Percentiles rank a stretch among this genome's conserved stretches.
These are phyloP conservation scores for Ispidina picta DNA, from an alignment of 2,797 vertebrate genomes.

Conservation along the genomic window DNA sequence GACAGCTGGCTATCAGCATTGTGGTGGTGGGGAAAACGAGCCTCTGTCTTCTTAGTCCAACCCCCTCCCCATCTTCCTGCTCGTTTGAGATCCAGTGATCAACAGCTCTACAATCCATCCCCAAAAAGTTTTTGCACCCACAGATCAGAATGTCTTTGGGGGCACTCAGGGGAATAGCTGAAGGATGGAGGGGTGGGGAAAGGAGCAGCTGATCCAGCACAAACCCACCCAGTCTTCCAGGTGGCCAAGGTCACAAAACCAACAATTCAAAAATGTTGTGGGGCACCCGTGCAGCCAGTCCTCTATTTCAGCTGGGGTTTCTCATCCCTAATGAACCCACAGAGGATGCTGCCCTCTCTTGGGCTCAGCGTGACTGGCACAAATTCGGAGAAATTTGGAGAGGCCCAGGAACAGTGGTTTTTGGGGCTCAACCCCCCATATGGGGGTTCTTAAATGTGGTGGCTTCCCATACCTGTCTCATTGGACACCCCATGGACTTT, in stretches of 20 bases:
- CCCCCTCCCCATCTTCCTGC: not conserved
- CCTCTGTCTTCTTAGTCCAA: not conserved
- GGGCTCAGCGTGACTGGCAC: not conserved
- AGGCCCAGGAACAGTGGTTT: not conserved
- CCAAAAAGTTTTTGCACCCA: rapidly evolving
- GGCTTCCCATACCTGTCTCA: not conserved
- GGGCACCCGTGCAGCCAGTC: not conserved
- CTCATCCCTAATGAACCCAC: not conserved
- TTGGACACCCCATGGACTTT: not conserved
- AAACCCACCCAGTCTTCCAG: not conserved
- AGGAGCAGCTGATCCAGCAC: not conserved
- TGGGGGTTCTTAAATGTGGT: rapidly evolving
- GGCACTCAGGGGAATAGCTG: not conserved
- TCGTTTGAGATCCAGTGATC: not conserved
- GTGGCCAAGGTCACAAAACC: not conserved
- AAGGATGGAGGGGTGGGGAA: not conserved
- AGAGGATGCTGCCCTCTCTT: conserved; percentile 54
- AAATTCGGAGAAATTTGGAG: not conserved
- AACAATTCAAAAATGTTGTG: rapidly evolving
- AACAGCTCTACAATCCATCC: not conserved
- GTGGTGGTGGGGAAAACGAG: not conserved
- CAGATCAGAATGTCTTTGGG: not conserved
- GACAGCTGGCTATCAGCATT: not conserved
- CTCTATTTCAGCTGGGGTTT: not conserved
- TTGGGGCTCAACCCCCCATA: not conserved